These are phyloP conservation scores for Heliconius congener DNA, from an alignment of 1,140 invertebrate species.

Conservation along the genomic window DNA sequence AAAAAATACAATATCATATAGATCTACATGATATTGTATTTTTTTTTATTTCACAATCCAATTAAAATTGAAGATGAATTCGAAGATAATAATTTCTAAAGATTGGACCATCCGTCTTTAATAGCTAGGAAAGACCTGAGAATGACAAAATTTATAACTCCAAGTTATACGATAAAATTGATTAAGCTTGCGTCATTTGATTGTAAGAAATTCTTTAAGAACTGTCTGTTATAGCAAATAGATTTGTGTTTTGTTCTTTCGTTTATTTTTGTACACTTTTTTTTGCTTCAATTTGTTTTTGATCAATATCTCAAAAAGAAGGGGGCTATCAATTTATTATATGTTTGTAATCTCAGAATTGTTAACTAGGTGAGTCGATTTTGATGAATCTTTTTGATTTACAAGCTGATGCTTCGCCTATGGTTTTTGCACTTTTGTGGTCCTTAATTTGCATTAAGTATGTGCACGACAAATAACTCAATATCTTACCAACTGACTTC, in stretches of 20 bases:
- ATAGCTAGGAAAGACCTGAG: constrained; percentile 3
- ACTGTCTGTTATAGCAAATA: neutral
- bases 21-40: no score
- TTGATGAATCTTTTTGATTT: no score
- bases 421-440: no score
- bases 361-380: no score
- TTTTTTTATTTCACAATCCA: neutral
- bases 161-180: neutral
- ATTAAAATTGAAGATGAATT: neutral
- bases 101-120: neutral
- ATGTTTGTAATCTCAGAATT: no score
- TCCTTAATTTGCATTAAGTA: no score
- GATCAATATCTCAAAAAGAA: no score
- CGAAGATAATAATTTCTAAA: constrained; percentile 1
- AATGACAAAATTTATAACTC: neutral
- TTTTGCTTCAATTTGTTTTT: neutral
- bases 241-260: neutral
- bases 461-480: no score
- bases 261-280: neutral
- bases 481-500: no score
- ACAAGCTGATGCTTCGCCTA: no score
- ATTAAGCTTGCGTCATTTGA: neutral
- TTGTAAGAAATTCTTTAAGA: neutral
- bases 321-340: no score
- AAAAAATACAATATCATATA: no score